Conservation (phyloP, 2,113 vertebrate genomes). For the Daubentonia madagascariensis region DNA sequence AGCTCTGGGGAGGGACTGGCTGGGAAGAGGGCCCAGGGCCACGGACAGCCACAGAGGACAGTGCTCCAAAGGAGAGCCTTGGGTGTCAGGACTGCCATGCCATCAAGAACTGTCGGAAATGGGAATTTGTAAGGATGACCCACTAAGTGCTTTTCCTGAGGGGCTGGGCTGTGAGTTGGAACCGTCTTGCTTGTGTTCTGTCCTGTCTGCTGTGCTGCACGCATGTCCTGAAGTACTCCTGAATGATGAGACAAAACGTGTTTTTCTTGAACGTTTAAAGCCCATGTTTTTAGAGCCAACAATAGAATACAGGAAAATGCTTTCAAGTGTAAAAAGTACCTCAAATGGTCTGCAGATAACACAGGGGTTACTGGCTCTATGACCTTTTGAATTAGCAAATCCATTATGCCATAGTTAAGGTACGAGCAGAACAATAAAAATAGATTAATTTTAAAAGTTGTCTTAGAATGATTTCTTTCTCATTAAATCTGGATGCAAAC, state of each 20-base stretch:
- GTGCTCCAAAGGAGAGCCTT: constrained; percentile 32
- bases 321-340: constrained; percentile 50
- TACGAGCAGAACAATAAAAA: constrained; percentile 61
- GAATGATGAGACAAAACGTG: neutral
- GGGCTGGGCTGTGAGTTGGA: neutral
- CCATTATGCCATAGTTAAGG: constrained; percentile 64
- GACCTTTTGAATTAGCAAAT: constrained; percentile 71
- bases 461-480: constrained; percentile 51
- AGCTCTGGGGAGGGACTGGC: constrained; percentile 32
- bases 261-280: constrained; percentile 52
- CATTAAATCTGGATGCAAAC: neutral
- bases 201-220: neutral
- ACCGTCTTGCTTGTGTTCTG: neutral
- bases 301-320: constrained; percentile 54
- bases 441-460: constrained; percentile 50
- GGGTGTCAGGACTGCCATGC: constrained; percentile 4
- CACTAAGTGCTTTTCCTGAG: constrained; percentile 25
- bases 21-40: constrained; percentile 11
- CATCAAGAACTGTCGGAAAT: constrained; percentile 13
- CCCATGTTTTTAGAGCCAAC: constrained; percentile 57
- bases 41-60: neutral
- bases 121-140: constrained; percentile 40
- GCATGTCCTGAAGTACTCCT: neutral
- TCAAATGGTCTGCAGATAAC: constrained; percentile 42
- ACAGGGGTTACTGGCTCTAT: constrained; percentile 57